These are phyloP conservation scores for Elymnias hypermnestra DNA, from an alignment of 1,140 invertebrate species.

Conservation along the genomic window DNA sequence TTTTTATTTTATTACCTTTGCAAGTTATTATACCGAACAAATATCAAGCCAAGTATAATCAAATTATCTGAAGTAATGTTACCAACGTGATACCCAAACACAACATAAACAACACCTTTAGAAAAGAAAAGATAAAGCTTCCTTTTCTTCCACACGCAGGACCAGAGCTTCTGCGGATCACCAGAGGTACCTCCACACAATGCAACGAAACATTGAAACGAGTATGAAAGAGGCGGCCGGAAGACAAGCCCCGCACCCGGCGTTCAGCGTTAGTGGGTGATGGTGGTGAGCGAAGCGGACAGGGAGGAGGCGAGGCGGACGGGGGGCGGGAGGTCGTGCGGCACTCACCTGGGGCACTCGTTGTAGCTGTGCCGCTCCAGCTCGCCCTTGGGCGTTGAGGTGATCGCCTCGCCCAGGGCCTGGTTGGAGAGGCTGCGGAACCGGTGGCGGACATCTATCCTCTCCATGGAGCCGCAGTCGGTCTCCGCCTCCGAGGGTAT, in stretches of 20 bases:
- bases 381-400: slow-evolving; percentile 40
- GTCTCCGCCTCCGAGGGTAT: slow-evolving; percentile 53
- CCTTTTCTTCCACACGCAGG: too few species aligned
- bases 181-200: neutral
- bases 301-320: slow-evolving; percentile 1
- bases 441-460: slow-evolving; percentile 45
- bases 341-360: slow-evolving; percentile 51
- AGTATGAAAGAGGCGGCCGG: slow-evolving; percentile 7
- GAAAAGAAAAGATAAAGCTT: too few species aligned
- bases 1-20: too few species aligned
- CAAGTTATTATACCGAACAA: too few species aligned
- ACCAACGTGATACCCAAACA: too few species aligned
- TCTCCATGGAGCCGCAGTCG: slow-evolving; percentile 31
- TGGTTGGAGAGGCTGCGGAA: slow-evolving; percentile 44
- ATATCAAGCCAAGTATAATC: too few species aligned
- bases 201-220: neutral
- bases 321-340: slow-evolving; percentile 10
- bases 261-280: slow-evolving; percentile 4
- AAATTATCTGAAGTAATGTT: too few species aligned
- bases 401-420: slow-evolving; percentile 35
- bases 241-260: slow-evolving; percentile 13
- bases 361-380: slow-evolving; percentile 53
- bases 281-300: slow-evolving; percentile 1
- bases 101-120: too few species aligned
- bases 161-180: too few species aligned